Percentiles rank a stretch among this genome's conserved stretches.
phyloP scores from a whole-genome alignment of 2,888 invertebrate genomes.

The Erpobdella octoculata region DNA sequence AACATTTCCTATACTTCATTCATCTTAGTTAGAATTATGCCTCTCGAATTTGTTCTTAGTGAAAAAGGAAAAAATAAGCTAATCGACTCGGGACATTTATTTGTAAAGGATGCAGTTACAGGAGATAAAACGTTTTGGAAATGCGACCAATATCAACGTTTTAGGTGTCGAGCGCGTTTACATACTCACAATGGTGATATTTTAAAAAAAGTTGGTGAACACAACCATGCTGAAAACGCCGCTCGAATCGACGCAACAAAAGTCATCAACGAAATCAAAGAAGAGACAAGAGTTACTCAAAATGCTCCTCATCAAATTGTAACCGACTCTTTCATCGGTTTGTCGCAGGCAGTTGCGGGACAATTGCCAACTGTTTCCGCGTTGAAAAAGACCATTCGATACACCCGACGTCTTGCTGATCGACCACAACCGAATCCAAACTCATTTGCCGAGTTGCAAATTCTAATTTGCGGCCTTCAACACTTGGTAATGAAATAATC shows the following conservation, averaged over 20 bases:
- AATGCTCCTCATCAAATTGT: background rate
- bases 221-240: slow-evolving; percentile 9
- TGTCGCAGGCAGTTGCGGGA: background rate
- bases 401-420: slow-evolving; percentile 4
- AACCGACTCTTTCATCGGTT: background rate
- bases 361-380: background rate
- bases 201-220: background rate
- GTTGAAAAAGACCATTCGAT: slow-evolving; percentile 5
- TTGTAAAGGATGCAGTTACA: background rate
- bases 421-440: background rate
- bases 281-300: background rate
- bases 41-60: background rate
- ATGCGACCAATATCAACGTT: background rate
- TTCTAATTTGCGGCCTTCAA: no score
- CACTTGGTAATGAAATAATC: no score
- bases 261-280: background rate
- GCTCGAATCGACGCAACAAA: background rate
- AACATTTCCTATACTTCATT: no score
- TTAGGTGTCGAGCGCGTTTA: background rate
- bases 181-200: slow-evolving; percentile 1
- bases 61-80: background rate
- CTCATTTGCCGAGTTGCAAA: background rate
- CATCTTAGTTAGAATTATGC: no score
- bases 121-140: background rate
- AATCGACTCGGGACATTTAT: background rate